Conservation (phyloP, 2,888 invertebrate genomes). For the Selenia dentaria region DNA sequence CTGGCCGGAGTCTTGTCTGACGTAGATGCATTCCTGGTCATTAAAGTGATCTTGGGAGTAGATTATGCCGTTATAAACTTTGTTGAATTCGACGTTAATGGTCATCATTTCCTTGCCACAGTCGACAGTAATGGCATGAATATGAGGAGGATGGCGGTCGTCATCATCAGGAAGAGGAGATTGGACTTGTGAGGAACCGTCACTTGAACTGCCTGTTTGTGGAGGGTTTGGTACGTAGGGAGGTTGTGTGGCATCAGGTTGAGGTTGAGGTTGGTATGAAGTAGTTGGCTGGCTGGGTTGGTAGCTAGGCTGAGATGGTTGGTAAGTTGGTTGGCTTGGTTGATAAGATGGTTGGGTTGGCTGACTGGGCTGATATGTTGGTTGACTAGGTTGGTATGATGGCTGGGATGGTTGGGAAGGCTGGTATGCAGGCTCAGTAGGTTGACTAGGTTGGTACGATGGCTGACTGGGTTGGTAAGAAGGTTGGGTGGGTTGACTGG, state of each 20-base stretch:
- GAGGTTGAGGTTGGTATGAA: slow-evolving; percentile 14
- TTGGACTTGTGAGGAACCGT: slow-evolving; percentile 33
- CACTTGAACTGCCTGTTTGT: slow-evolving; percentile 19
- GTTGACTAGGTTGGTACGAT: slow-evolving; percentile 39
- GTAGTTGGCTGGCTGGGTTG: slow-evolving; percentile 25
- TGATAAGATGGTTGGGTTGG: slow-evolving; percentile 42
- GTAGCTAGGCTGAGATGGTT: slow-evolving; percentile 24
- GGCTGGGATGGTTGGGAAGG: slow-evolving; percentile 38
- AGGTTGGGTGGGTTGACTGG: slow-evolving; percentile 23
- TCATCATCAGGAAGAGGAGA: slow-evolving; percentile 69
- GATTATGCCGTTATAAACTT: slow-evolving; percentile 90
- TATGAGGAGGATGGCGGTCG: slow-evolving; percentile 89
- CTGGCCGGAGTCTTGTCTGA: slow-evolving; percentile 88
- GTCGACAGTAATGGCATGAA: slow-evolving; percentile 89
- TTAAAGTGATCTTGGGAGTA: slow-evolving; percentile 91
- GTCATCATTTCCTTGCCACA: slow-evolving; percentile 94
- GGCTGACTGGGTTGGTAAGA: slow-evolving; percentile 32
- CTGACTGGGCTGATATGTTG: slow-evolving; percentile 30
- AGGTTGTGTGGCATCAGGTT: slow-evolving; percentile 34
- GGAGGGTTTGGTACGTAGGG: slow-evolving; percentile 25
- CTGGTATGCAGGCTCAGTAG: slow-evolving; percentile 37
- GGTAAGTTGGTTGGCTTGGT: slow-evolving; percentile 41
- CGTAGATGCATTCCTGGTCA: slow-evolving; percentile 89
- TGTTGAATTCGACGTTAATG: slow-evolving; percentile 91
- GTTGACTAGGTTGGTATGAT: slow-evolving; percentile 15